These are phyloP conservation scores for Dendropsophus ebraccatus DNA, from an alignment of 2,113 vertebrate genomes.

Conservation along the genomic window DNA sequence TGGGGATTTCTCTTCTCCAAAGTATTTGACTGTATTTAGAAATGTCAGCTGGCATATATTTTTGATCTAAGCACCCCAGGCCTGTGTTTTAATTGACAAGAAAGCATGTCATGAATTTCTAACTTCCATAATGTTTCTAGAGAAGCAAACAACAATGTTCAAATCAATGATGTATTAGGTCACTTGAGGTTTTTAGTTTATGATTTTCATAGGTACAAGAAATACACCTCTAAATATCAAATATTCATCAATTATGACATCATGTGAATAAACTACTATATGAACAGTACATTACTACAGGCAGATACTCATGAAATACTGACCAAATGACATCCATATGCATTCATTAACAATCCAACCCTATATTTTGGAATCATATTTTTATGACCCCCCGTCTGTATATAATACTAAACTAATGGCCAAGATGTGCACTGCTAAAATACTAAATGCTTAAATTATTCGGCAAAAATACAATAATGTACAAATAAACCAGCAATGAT, in stretches of 20 bases:
- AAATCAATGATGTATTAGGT: slow-evolving; percentile 21
- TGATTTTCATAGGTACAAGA: neutral
- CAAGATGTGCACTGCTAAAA: too few species aligned
- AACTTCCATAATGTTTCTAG: neutral
- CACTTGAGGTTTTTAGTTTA: neutral
- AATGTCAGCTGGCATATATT: slow-evolving; percentile 28
- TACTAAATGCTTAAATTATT: too few species aligned
- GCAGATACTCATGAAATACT: too few species aligned
- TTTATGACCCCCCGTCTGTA: too few species aligned
- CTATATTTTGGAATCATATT: too few species aligned
- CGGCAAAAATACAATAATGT: too few species aligned
- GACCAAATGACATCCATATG: too few species aligned
- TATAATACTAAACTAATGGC: too few species aligned
- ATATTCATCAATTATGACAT: neutral
- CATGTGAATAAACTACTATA: neutral
- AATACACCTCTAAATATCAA: neutral
- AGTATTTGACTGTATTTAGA: slow-evolving; percentile 31
- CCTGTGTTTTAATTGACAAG: slow-evolving; percentile 33
- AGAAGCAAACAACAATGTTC: neutral
- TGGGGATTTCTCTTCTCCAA: neutral
- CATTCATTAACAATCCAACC: too few species aligned
- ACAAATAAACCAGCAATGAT: too few species aligned
- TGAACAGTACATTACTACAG: neutral
- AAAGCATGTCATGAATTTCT: slow-evolving; percentile 21
- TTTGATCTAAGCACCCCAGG: slow-evolving; percentile 9